These are phyloP conservation scores for Drosophila obscura DNA, from an alignment of 1,140 invertebrate species.

Conservation along the genomic window DNA sequence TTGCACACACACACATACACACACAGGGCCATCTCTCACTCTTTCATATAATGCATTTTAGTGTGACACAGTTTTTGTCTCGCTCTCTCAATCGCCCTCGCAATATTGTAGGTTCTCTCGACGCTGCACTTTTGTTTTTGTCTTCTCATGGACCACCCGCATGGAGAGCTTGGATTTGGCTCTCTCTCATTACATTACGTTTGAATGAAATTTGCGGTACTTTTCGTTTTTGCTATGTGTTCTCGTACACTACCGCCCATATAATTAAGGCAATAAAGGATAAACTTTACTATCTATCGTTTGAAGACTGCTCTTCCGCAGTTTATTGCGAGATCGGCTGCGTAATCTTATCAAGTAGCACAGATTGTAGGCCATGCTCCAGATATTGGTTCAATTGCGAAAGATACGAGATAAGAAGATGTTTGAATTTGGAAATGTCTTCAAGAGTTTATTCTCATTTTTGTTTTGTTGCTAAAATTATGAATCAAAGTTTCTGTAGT, in stretches of 20 bases:
- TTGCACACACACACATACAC: constrained; percentile 18
- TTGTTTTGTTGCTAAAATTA: not conserved
- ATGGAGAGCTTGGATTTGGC: constrained; percentile 32
- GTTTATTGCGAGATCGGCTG: constrained; percentile 9
- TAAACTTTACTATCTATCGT: too few species aligned
- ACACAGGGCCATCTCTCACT: constrained; percentile 7
- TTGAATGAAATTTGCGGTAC: constrained; percentile 20
- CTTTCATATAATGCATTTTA: constrained; percentile 27
- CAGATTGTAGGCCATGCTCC: constrained; percentile 13
- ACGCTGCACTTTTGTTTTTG: not conserved
- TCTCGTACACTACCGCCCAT: not conserved
- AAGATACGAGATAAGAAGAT: constrained; percentile 20
- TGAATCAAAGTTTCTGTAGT: too few species aligned
- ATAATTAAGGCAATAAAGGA: too few species aligned
- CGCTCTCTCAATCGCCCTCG: constrained; percentile 15
- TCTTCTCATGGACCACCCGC: constrained; percentile 45
- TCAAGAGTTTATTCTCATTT: not conserved
- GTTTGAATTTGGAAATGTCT: constrained; percentile 27
- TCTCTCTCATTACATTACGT: constrained; percentile 18
- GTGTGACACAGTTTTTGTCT: constrained; percentile 39
- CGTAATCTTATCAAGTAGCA: constrained; percentile 52
- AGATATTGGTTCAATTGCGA: constrained; percentile 18
- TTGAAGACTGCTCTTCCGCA: too few species aligned
- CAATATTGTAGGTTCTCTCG: constrained; percentile 11
- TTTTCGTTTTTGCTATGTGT: constrained; percentile 4